phyloP scores from a whole-genome alignment of 2,888 invertebrate genomes.

The Orthosia cruda region DNA sequence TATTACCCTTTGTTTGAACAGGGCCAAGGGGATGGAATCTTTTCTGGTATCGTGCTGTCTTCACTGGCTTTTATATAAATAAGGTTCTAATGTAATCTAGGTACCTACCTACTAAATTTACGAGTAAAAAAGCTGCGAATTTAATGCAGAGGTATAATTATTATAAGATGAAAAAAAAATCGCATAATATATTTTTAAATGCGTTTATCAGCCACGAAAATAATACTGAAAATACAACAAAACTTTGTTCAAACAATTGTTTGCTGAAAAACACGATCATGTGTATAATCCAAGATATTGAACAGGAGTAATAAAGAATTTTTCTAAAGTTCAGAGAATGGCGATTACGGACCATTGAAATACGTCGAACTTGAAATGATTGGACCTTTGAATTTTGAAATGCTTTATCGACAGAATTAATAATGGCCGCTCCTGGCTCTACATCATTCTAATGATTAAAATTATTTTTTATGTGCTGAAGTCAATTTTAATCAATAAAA shows the following conservation, averaged over 20 bases:
- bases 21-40: not conserved
- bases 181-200: no score
- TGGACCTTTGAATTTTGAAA: conserved; percentile 64
- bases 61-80: not conserved
- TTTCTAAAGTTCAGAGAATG: conserved; percentile 60
- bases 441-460: conserved; percentile 38
- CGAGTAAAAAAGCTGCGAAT: not conserved
- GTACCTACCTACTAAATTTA: no score
- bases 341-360: conserved; percentile 64
- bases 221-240: not conserved
- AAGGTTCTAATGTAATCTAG: not conserved
- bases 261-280: conserved; percentile 16
- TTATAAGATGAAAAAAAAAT: no score
- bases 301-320: conserved; percentile 50
- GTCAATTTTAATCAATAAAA: conserved; percentile 9
- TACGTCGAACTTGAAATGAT: conserved; percentile 66
- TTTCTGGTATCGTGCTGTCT: not conserved
- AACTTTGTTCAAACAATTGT: conserved; percentile 6
- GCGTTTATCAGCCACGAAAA: no score
- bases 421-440: conserved; percentile 39
- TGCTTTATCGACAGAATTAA: conserved; percentile 63
- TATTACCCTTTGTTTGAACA: conserved; percentile 8
- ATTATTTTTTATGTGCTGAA: conserved; percentile 8
- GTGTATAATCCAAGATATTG: conserved; percentile 38
- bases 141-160: not conserved